phyloP scores from a whole-genome alignment of 2,888 invertebrate genomes.

The Tetramorium bicarinatum region DNA sequence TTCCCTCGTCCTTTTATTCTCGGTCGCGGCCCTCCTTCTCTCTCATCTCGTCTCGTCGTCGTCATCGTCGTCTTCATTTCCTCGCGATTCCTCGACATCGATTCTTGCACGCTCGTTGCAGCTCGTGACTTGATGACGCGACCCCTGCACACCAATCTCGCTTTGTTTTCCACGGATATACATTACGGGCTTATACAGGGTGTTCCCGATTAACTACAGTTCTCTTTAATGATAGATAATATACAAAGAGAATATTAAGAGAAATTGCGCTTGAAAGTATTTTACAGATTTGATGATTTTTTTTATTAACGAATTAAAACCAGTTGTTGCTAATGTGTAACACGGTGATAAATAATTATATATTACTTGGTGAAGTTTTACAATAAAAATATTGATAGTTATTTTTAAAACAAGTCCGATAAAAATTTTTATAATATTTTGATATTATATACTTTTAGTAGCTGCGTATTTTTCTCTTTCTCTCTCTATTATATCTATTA shows the following conservation, averaged over 20 bases:
- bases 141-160: slow-evolving; percentile 59
- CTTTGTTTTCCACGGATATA: slow-evolving; percentile 56
- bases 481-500: neutral
- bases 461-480: neutral
- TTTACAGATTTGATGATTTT: neutral
- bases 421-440: neutral
- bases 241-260: slow-evolving; percentile 5
- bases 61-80: slow-evolving; percentile 37
- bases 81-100: slow-evolving; percentile 44
- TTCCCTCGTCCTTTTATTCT: slow-evolving; percentile 25
- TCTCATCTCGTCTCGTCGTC: slow-evolving; percentile 44
- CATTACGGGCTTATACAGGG: slow-evolving; percentile 6
- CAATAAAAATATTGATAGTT: neutral
- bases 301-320: neutral
- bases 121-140: slow-evolving; percentile 64
- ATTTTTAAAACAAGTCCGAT: neutral
- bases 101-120: slow-evolving; percentile 62
- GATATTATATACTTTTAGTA: neutral
- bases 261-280: neutral
- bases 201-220: slow-evolving; percentile 3
- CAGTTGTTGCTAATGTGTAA: neutral
- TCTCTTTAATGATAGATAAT: slow-evolving; percentile 1
- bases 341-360: neutral
- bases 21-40: slow-evolving; percentile 7
- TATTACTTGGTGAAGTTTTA: neutral